These are phyloP conservation scores for Calliopsis andreniformis DNA, from an alignment of 1,140 invertebrate species.

Conservation along the genomic window DNA sequence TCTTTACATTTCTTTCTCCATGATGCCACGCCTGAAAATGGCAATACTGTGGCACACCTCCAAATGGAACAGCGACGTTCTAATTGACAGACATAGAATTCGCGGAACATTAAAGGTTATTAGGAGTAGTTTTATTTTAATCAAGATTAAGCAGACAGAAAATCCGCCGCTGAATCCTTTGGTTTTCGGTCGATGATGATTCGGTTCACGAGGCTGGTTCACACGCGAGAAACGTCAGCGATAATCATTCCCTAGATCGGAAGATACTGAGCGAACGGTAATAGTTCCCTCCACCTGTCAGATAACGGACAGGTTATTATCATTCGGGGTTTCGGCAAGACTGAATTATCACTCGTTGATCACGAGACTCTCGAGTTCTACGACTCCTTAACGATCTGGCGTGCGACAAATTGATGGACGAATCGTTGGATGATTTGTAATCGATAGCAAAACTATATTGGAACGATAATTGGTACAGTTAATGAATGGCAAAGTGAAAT, in stretches of 20 bases:
- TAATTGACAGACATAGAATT: constrained; percentile 23
- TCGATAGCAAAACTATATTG: too few relatives aligned
- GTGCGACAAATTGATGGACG: too few relatives aligned
- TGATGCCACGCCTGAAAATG: too few relatives aligned
- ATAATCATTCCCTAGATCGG: constrained; percentile 24
- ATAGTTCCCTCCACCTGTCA: neutral
- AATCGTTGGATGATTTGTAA: too few relatives aligned
- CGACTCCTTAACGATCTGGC: too few relatives aligned
- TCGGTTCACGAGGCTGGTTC: constrained; percentile 4
- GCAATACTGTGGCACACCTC: too few relatives aligned
- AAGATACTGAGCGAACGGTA: neutral
- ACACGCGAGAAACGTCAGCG: constrained; percentile 18
- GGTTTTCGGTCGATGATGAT: neutral
- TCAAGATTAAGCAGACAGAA: constrained; percentile 7
- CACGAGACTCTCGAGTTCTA: too few relatives aligned
- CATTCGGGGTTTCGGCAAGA: neutral
- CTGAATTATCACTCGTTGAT: too few relatives aligned
- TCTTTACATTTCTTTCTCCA: too few relatives aligned
- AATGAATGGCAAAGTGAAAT: too few relatives aligned
- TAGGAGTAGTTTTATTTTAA: constrained; percentile 30
- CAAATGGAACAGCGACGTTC: neutral
- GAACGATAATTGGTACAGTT: too few relatives aligned
- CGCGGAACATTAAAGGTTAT: constrained; percentile 33
- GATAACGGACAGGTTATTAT: neutral
- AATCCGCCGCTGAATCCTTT: constrained; percentile 25